Evolutionary conservation across 2,113 vertebrate species (phyloP).

Genomic region (Ophiodon elongatus): DNA sequence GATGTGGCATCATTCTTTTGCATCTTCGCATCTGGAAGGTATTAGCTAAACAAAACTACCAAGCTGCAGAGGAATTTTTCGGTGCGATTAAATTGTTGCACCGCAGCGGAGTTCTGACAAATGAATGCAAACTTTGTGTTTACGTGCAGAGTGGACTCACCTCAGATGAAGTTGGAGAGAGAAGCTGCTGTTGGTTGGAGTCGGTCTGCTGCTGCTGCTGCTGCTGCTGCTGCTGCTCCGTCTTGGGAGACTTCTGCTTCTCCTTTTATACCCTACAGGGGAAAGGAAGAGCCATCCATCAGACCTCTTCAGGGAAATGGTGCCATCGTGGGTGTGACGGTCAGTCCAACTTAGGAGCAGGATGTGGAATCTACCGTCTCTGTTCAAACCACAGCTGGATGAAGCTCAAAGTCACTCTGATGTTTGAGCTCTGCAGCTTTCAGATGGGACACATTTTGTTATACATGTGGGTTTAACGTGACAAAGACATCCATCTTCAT

Average conservation of each 20-base stretch:
- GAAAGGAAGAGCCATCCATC: constrained; percentile 13
- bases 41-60: constrained; percentile 3
- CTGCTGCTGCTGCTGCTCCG: constrained; percentile 32
- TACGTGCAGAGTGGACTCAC: constrained; percentile 16
- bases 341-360: constrained; percentile 58
- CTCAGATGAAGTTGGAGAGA: constrained; percentile 36
- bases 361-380: constrained; percentile 78
- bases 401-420: constrained; percentile 3
- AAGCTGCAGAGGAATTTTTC: background rate
- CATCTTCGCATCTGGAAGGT: constrained; percentile 41
- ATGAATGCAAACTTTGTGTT: background rate
- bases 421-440: constrained; percentile 10
- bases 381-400: constrained; percentile 55
- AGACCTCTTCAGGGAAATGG: constrained; percentile 7
- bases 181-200: constrained; percentile 50
- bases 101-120: background rate
- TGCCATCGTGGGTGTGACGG: constrained; percentile 35
- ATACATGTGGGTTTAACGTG: background rate
- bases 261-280: constrained; percentile 69
- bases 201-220: constrained; percentile 39
- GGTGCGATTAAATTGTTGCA: background rate
- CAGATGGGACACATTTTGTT: background rate
- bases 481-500: background rate
- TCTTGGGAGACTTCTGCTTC: constrained; percentile 40
- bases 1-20: background rate